Base-by-base conservation (phyloP, 2,797 vertebrate species). In the Lemur catta region DNA sequence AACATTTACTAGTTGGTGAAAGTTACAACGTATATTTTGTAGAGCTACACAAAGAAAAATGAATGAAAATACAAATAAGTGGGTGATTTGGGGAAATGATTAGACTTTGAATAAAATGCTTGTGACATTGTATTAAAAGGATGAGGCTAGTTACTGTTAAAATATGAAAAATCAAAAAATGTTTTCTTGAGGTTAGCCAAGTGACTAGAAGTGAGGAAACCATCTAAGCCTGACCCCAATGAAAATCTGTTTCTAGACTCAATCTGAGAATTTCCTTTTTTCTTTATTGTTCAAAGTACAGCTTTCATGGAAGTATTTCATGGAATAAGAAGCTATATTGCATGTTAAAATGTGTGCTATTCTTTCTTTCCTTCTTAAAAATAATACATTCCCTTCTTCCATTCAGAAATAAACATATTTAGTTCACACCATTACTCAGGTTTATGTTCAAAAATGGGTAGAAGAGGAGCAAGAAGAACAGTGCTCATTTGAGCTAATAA, bases 191-290 rank as follows among this genome's bases (percentile, higher is more conserved):
- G n/a, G 20, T 26, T 93, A 50, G 4, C 55, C 76, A 84, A 61
- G 13, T 67, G 30, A 76, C 46, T 41, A 38, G 41, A 79, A 78
- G 17, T 69, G 72, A 92, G 13, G 46, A 88, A 94, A 78, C 28
- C 57, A 13, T 22, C 55, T 8, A 2, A 65, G 17, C 8, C 59
- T 76, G 35, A 79, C 35, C 48, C 72, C 93, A 63, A 85, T 91
- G 86, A 93, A 94, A 86, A 86, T 90, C 67, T 82, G 61, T 91
- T 35, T 93, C 50, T 50, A 90, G 30, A 78, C 43, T 84, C 52
- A 59, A 0, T 90, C 52, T 82, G 84, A 93, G 84, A 86, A 50
- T 33, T 80, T 72, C 11, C 80, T 43, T 74, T 95, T 95, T 80
- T 17, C 14, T 92, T 93, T 76, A 61, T 67, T 84, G 72, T n/a